Conservation (phyloP, 2,797 vertebrate genomes). For the Hydrophis major region DNA sequence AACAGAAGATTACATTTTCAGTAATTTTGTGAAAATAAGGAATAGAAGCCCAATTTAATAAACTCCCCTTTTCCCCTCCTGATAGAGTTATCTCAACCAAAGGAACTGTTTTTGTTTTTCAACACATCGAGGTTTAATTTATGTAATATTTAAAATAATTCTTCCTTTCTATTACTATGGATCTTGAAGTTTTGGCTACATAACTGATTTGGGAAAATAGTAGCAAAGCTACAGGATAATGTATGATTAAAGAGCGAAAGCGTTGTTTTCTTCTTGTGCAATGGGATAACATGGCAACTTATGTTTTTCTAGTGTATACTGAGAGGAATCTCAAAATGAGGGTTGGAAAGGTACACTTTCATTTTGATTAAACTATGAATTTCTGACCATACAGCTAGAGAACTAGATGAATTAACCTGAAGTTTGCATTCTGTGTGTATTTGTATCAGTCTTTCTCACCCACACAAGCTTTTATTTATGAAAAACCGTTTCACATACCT, state of each 20-base stretch:
- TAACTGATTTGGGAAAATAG: not conserved
- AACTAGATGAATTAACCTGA: not conserved
- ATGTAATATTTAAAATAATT: not conserved
- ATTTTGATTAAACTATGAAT: slow-evolving; percentile 12
- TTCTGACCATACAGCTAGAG: not conserved
- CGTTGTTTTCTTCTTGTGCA: not conserved
- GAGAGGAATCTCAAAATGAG: not conserved
- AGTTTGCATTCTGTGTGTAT: not conserved
- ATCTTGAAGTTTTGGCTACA: not conserved
- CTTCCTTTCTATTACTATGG: not conserved
- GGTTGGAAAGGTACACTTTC: not conserved
- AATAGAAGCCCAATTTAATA: not conserved
- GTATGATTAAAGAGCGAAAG: not conserved
- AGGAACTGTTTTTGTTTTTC: not conserved
- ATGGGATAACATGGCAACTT: not conserved
- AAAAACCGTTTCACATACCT: not conserved
- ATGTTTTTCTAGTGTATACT: not conserved
- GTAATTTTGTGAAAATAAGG: too few relatives aligned
- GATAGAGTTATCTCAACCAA: not conserved
- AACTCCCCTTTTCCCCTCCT: not conserved
- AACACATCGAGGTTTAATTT: not conserved
- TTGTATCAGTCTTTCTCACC: not conserved
- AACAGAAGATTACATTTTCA: not conserved
- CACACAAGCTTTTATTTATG: not conserved
- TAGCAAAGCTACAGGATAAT: not conserved